phyloP scores from a whole-genome alignment of 2,888 invertebrate genomes.

The Brachypterus glaber region DNA sequence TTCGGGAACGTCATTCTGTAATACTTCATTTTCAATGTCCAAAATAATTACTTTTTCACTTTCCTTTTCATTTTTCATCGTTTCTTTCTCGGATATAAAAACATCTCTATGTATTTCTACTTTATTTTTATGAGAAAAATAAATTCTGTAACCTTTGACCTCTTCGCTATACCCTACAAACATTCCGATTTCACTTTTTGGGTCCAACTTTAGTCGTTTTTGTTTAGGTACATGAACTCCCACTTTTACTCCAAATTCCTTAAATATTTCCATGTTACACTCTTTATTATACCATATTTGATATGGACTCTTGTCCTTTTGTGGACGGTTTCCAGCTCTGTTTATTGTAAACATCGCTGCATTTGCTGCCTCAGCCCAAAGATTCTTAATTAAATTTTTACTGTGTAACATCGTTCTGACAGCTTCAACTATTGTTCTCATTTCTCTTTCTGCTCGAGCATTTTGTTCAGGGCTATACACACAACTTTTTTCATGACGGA shows the following conservation, averaged over 20 bases:
- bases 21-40: slow-evolving; percentile 5
- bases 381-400: slow-evolving; percentile 9
- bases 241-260: slow-evolving; percentile 9
- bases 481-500: slow-evolving; percentile 7
- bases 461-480: slow-evolving; percentile 16
- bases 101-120: slow-evolving; percentile 9
- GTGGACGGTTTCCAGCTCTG: slow-evolving; percentile 12
- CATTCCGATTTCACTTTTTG: slow-evolving; percentile 10
- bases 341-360: slow-evolving; percentile 22
- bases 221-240: slow-evolving; percentile 12
- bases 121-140: slow-evolving; percentile 8
- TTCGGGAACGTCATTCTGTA: no score
- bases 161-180: slow-evolving; percentile 13
- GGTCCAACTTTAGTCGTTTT: slow-evolving; percentile 12
- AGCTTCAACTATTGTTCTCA: slow-evolving; percentile 26
- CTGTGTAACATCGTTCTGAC: slow-evolving; percentile 22
- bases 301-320: slow-evolving; percentile 9
- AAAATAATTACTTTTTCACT: slow-evolving; percentile 10
- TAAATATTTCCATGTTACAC: slow-evolving; percentile 1
- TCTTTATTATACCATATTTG: slow-evolving; percentile 12
- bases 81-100: no score
- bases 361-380: slow-evolving; percentile 15
- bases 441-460: slow-evolving; percentile 24
- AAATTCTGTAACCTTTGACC: slow-evolving; percentile 13
- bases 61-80: slow-evolving; percentile 8